phyloP scores from a whole-genome alignment of 2,113 vertebrate genomes.

The Potamarius usumacintae region DNA sequence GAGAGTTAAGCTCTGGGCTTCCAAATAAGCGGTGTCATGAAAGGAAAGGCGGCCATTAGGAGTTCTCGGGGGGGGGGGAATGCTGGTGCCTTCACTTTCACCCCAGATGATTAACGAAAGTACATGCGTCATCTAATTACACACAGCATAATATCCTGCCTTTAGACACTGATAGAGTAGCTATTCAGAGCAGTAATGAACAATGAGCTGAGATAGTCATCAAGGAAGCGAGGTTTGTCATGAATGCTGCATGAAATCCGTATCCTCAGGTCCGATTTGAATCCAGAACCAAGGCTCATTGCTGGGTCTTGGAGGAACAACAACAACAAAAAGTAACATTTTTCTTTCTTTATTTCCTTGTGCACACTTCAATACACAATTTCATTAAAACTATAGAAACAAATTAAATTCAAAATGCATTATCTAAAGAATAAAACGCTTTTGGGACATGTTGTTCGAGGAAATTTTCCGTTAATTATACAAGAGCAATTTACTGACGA shows the following conservation, averaged over 20 bases:
- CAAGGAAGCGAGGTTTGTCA: not conserved
- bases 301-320: not conserved
- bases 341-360: too few species aligned
- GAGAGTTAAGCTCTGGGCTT: not conserved
- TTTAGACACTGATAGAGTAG: not conserved
- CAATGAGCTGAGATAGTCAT: not conserved
- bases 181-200: not conserved
- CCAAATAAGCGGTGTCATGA: conserved; percentile 10
- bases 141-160: conserved; percentile 5
- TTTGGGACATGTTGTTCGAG: not conserved
- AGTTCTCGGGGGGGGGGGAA: not conserved
- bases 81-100: conserved; percentile 4
- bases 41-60: conserved; percentile 16
- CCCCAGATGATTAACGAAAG: conserved; percentile 11
- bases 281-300: not conserved
- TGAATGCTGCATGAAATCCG: not conserved
- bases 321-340: too few species aligned
- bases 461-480: not conserved
- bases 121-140: conserved; percentile 21
- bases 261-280: not conserved
- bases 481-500: not conserved
- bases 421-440: not conserved
- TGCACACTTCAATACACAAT: not conserved
- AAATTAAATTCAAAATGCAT: not conserved
- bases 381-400: not conserved